Conservation (phyloP, 92 coral and sea anemone species). For the Micromussa lordhowensis region DNA sequence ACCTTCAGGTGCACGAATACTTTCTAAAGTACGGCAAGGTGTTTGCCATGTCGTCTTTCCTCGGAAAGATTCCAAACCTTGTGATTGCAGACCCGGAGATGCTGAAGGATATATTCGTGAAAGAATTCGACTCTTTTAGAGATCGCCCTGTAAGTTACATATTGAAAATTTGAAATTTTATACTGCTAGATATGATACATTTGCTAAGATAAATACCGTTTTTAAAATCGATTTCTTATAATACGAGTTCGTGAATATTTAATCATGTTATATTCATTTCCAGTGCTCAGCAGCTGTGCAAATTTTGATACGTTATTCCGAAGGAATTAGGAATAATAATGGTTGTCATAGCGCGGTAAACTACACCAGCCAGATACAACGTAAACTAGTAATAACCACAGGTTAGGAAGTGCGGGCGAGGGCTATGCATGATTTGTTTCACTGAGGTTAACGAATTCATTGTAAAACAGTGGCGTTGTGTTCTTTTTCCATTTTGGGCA, state of each 20-base stretch:
- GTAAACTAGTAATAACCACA: too few species aligned
- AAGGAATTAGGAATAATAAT: too few species aligned
- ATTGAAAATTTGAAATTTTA: not conserved
- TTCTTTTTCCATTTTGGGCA: too few species aligned
- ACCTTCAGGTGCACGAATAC: constrained; percentile 38
- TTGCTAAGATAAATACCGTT: not conserved
- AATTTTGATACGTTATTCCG: too few species aligned
- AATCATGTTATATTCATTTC: not conserved
- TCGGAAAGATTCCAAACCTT: constrained; percentile 32
- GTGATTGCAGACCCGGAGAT: constrained; percentile 48
- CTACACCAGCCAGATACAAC: too few species aligned
- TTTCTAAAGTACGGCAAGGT: constrained; percentile 50
- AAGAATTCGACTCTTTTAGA: not conserved
- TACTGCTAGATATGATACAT: not conserved
- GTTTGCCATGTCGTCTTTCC: constrained; percentile 11
- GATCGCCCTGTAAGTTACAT: not conserved
- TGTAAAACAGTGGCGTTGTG: too few species aligned
- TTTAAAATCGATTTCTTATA: too few species aligned
- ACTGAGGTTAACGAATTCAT: too few species aligned
- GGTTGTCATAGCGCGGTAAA: too few species aligned
- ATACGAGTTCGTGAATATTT: not conserved
- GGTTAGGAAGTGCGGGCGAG: too few species aligned
- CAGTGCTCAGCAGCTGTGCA: not conserved
- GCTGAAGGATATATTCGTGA: constrained; percentile 42
- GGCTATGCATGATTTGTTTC: too few species aligned